phyloP scores from a whole-genome alignment of 2,113 vertebrate species.

The Antigone vipio region DNA sequence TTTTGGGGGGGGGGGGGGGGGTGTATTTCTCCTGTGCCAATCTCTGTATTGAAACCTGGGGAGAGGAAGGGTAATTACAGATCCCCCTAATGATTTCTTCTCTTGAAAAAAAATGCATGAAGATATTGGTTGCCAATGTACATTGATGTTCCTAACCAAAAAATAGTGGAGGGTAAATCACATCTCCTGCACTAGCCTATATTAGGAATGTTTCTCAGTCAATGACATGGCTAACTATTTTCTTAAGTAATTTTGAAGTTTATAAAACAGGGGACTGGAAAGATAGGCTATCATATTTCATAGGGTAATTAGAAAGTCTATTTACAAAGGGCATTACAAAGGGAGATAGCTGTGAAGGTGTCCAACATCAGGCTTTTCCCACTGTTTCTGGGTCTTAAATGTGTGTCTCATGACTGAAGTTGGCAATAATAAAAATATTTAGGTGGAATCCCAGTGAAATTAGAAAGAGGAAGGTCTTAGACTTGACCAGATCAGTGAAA shows the following conservation, averaged over 20 bases:
- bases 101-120: no score
- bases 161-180: background rate
- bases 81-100: background rate
- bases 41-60: background rate
- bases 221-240: background rate
- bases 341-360: background rate
- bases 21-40: background rate
- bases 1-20: background rate
- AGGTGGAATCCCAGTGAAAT: background rate
- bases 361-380: background rate
- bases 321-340: background rate
- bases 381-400: background rate
- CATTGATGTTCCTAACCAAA: background rate
- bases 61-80: background rate
- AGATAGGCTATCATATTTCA: background rate
- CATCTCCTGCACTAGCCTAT: background rate
- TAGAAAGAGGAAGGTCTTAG: background rate
- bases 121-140: background rate
- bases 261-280: background rate
- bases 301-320: background rate
- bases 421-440: slow-evolving; percentile 1
- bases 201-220: background rate
- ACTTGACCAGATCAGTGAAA: slow-evolving; percentile 12
- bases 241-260: background rate
- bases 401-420: background rate